Base-by-base conservation (phyloP, 2,888 invertebrate species). In the Malthinus seriepunctatus region DNA sequence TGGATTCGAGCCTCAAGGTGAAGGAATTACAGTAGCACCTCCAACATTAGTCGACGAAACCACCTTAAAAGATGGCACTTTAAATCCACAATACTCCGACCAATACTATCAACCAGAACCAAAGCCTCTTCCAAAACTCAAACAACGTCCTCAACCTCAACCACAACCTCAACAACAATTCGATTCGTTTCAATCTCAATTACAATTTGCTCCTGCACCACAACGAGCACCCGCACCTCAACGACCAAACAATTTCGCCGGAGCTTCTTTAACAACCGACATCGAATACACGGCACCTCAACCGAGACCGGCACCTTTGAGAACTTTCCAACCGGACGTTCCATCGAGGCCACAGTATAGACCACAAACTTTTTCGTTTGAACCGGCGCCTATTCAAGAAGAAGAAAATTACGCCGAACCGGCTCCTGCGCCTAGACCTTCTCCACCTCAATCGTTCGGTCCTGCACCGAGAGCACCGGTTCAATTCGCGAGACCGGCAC, bases 1-100 rank as follows among this genome's bases (percentile, higher is more conserved):
- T 73, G 93, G 93, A 0, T 93, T 93, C 84, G 91, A 91, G 75
- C 93, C 93, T 0, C 83, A 89, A 1, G 93, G 93, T 0, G 92
- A 93, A 72, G 93, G 93, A 37, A 93, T 93, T 75, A 91, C 91
- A 0, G 92, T 93, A 8, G 83, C 86, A 9, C 85, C 86, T 0
- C 85, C 86, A 50, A 86, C 86, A 0, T 76, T 86, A 2, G 85
- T 84, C 10, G 84, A 84, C 56, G 84, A 85, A 72, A 81, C 83
- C 69, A 83, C 77, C 33, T 77, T 79, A 67, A 67, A 74, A 75
- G 63, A 78, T 73, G 64, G 78, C 48, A 72, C 76, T 38, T 69
- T 74, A 32, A 75, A 78, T 9, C 69, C 68, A 1, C 80, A 81
- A 15, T 81, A 81, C 14, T 78, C 80, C 56, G 69, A 72, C 44